Evolutionary conservation across 30 jellyfish, hydroid and myxozoan genomes (phyloP).

Genomic region (Hydractinia symbiolongicarpus): DNA sequence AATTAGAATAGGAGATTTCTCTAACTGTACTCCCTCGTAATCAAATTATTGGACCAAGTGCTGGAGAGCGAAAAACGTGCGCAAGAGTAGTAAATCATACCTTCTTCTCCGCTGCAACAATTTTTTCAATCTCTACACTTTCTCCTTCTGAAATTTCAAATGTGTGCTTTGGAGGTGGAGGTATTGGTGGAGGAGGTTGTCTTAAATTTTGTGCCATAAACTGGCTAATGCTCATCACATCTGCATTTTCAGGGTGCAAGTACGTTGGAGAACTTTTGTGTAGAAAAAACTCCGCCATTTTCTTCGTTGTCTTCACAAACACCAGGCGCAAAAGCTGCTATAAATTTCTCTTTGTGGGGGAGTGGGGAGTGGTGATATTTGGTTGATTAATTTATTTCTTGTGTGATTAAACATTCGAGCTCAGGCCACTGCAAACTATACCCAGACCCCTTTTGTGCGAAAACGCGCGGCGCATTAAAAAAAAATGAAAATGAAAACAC

Average conservation of each 20-base stretch:
- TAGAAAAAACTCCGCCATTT: conserved; percentile 45
- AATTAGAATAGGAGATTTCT: no score
- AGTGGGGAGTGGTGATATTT: conserved; percentile 46
- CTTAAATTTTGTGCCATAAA: conserved; percentile 46
- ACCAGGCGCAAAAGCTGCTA: neutral
- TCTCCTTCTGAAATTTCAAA: conserved; percentile 46
- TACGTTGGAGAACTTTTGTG: conserved; percentile 53
- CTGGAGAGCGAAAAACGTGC: conserved; percentile 28
- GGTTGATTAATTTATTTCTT: no score
- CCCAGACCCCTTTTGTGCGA: no score
- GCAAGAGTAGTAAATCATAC: neutral
- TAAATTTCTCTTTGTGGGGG: conserved; percentile 42
- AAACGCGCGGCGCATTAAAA: no score
- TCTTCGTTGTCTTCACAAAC: conserved; percentile 6
- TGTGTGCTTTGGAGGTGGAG: conserved; percentile 49
- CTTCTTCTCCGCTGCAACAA: conserved; percentile 51
- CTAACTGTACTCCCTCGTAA: no score
- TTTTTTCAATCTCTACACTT: conserved; percentile 44
- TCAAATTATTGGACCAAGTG: neutral
- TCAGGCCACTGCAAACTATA: no score
- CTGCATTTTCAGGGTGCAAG: conserved; percentile 41
- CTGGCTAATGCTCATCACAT: conserved; percentile 42
- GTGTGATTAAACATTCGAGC: no score
- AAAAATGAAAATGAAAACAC: no score
- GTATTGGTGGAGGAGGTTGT: conserved; percentile 39